phyloP scores from a whole-genome alignment of 92 coral and sea anemone species.

The Zoanthus sociatus region DNA sequence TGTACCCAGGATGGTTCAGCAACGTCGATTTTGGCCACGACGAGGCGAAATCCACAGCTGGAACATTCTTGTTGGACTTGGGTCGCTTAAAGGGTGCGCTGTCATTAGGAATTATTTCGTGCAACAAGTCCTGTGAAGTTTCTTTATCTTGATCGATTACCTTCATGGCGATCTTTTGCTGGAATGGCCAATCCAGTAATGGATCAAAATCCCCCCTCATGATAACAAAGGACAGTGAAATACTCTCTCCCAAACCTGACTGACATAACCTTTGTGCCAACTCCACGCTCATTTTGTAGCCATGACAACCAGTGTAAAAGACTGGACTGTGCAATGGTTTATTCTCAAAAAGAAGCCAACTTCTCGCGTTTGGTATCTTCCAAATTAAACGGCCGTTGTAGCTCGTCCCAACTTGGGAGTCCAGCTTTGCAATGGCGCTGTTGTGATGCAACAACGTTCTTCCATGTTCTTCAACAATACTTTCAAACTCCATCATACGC shows the following conservation, averaged over 20 bases:
- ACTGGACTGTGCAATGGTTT: not conserved
- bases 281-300: conserved; percentile 14
- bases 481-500: no score
- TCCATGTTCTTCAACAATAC: not conserved
- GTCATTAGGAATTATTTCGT: not conserved
- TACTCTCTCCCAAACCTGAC: no score
- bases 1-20: not conserved
- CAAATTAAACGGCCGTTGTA: not conserved
- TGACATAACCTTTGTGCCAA: not conserved
- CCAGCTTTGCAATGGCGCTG: conserved; percentile 2
- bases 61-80: not conserved
- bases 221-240: conserved; percentile 11
- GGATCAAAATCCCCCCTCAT: conserved; percentile 30
- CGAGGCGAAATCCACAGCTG: not conserved
- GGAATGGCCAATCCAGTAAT: conserved; percentile 24
- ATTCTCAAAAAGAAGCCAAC: not conserved
- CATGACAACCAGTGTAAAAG: conserved; percentile 17
- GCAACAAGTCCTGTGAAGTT: not conserved
- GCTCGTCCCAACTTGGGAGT: not conserved
- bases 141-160: conserved; percentile 1
- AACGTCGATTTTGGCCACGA: not conserved
- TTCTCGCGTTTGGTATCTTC: not conserved
- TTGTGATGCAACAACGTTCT: no score
- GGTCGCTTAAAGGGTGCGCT: not conserved
- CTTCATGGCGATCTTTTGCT: conserved; percentile 12